Base-by-base conservation (phyloP, 2,797 vertebrate species). In the Falco rusticolus region DNA sequence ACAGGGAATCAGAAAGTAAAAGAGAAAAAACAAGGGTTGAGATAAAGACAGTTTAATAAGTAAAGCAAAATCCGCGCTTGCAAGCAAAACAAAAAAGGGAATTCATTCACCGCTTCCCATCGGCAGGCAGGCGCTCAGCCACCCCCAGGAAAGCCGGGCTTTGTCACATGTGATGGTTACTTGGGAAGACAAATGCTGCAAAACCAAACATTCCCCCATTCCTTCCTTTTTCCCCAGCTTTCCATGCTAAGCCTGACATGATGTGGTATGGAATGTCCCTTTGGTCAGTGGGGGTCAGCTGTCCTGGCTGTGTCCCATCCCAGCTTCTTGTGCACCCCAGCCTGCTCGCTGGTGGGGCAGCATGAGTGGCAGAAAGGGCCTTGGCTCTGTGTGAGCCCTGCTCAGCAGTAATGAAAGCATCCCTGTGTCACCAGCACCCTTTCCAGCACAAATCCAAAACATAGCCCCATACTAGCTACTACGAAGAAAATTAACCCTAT, bases 361-460 rank as follows among this genome's bases (percentile, higher is more conserved):
- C 4, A 18, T 25, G 26, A 43, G 48, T 50, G 43, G 8, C 4
- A 56, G 15, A 37, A 61, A 45, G 33, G 7, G 5, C 14, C 20
- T 61, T 45, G 10, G 16, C 5, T 2, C 5, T 2, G 2, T 56
- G 6, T 50, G 37, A 78, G 48, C 0, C 0, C 10, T 72, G 11
- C 19, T 37, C 31, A 37, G 22, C 22, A 50, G 5, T 37, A 66
- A 45, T 18, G 43, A 72, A 72, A 83, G 43, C 48, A 50, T 66
- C 14, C 9, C 31, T 29, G 9, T 25, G 7, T 39, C 37, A 45
- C 19, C 48, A 61, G 33, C 11, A 29, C 7, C 43, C 5, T 29
- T 54, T 72, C 60, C 41, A 83, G 31, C 31, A 92, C 10, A 84
- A 39, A 50, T n/a, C 17, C 7, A 56, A 72, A 77, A 48, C 5